phyloP scores from a whole-genome alignment of 2,888 invertebrate species.

The Parnassius smintheus region DNA sequence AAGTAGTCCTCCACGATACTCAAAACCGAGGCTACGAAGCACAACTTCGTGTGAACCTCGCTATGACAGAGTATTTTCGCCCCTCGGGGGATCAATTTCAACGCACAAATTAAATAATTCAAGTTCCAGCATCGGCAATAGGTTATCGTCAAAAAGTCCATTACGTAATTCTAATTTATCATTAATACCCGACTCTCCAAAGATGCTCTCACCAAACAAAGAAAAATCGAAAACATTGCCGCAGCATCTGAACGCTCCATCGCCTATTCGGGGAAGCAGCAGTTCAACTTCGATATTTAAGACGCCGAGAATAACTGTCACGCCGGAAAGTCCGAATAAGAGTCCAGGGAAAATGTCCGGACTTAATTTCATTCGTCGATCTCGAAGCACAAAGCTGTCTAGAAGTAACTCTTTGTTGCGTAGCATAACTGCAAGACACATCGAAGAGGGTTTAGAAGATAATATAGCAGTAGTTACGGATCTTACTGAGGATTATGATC shows the following conservation, averaged over 20 bases:
- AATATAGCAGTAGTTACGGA: slow-evolving; percentile 61
- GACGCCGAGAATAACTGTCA: slow-evolving; percentile 68
- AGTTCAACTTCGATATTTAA: slow-evolving; percentile 73
- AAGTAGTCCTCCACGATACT: slow-evolving; percentile 53
- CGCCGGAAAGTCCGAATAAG: slow-evolving; percentile 76
- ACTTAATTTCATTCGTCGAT: slow-evolving; percentile 84
- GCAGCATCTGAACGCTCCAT: slow-evolving; percentile 77
- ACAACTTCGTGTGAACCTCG: slow-evolving; percentile 73
- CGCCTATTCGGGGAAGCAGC: slow-evolving; percentile 72
- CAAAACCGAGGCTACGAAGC: slow-evolving; percentile 65
- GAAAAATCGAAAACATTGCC: slow-evolving; percentile 84
- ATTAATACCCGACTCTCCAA: slow-evolving; percentile 70
- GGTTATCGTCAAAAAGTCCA: slow-evolving; percentile 53
- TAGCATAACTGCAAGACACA: slow-evolving; percentile 77
- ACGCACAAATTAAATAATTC: slow-evolving; percentile 63
- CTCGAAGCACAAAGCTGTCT: slow-evolving; percentile 87
- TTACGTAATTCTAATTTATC: slow-evolving; percentile 73
- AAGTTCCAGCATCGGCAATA: slow-evolving; percentile 58
- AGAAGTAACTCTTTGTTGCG: slow-evolving; percentile 84
- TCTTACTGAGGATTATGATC: slow-evolving; percentile 66
- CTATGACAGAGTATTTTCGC: slow-evolving; percentile 72
- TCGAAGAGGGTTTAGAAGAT: slow-evolving; percentile 71
- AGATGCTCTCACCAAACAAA: slow-evolving; percentile 65
- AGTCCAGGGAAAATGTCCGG: slow-evolving; percentile 77
- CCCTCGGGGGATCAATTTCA: slow-evolving; percentile 64